Evolutionary conservation across 2,797 vertebrate species (phyloP), one percentile per base, ranked within the genome.

Genomic region (Melanotaenia maccullochi): DNA sequence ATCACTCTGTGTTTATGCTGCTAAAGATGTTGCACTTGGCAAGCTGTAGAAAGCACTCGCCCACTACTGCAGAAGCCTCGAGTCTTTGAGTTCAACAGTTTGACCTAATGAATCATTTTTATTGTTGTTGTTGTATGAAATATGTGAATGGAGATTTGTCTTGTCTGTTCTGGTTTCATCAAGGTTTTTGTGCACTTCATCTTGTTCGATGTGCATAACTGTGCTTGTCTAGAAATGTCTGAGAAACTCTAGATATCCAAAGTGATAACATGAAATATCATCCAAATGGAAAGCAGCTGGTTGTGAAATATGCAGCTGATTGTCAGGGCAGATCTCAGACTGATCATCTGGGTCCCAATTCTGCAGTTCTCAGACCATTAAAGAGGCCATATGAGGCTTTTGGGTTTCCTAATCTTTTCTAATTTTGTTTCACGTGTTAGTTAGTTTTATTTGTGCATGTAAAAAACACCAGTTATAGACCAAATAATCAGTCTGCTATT

Each of bases 31-130:
- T 67, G 20, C 54, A 30, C 33, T 70, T 65, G 60, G 61, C 71
- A 49, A 5, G 1, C 33, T 28, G 57, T 24, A 42, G 57, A 72
- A 69, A 13, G 28, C 36, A 3, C 55, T 63, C 16, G 2, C 64
- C 71, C 72, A 75, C 72, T 25, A 25, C 40, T 20, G 65, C 14
- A 33, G 60, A 56, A 30, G 55, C 54, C 47, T 51, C 11, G 35
- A 62, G 24, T 49, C 49, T 66, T 66, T 65, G 13, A 66, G n/a
- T 33, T 61, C 14, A 68, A 20, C 65, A 14, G 28, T 70, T 74
- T 55, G 63, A 85, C 36, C 65, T 33, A 20, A 28, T 76, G 55
- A 84, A 49, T 77, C 71, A 52, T 74, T 54, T 58, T 59, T 57
- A 14, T 62, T 75, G 33, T 49, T 44, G 16, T 61, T 74, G 51